These are phyloP conservation scores for Percopsis omiscomaycus DNA, from an alignment of 2,797 vertebrate genomes.

Conservation along the genomic window DNA sequence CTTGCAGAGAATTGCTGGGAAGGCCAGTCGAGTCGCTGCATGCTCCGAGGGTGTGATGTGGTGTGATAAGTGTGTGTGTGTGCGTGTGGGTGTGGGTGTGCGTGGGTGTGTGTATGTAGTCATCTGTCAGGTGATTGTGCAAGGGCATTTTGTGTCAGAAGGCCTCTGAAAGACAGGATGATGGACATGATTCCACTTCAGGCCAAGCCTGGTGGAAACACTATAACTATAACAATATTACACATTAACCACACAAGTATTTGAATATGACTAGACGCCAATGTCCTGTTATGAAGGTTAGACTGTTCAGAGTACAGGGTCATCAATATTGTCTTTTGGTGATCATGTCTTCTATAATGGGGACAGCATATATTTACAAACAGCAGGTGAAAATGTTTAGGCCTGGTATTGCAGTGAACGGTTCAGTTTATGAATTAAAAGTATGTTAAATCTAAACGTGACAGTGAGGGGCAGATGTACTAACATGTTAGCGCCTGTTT, in stretches of 20 bases:
- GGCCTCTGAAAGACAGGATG: conserved; percentile 55
- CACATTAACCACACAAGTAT: conserved; percentile 2
- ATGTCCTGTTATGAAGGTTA: no score
- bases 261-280: background rate
- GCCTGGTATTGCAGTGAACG: no score
- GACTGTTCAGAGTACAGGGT: conserved; percentile 6
- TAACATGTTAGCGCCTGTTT: no score
- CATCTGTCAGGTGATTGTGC: conserved; percentile 57
- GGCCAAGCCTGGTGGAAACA: conserved; percentile 22
- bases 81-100: conserved; percentile 2
- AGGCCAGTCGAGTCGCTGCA: conserved; percentile 45
- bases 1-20: conserved; percentile 49
- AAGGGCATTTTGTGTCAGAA: conserved; percentile 59
- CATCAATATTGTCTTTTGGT: background rate
- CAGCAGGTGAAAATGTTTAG: no score
- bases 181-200: conserved; percentile 66
- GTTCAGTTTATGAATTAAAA: no score
- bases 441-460: no score
- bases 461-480: no score
- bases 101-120: conserved; percentile 11
- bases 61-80: background rate
- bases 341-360: no score
- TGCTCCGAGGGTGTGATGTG: conserved; percentile 39
- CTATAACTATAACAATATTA: background rate
- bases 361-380: no score